Percentiles rank a stretch among this genome's conserved stretches.
Conservation (phyloP, 37 sponge, comb jelly and placozoan genomes). For the Halichondria panicea region DNA sequence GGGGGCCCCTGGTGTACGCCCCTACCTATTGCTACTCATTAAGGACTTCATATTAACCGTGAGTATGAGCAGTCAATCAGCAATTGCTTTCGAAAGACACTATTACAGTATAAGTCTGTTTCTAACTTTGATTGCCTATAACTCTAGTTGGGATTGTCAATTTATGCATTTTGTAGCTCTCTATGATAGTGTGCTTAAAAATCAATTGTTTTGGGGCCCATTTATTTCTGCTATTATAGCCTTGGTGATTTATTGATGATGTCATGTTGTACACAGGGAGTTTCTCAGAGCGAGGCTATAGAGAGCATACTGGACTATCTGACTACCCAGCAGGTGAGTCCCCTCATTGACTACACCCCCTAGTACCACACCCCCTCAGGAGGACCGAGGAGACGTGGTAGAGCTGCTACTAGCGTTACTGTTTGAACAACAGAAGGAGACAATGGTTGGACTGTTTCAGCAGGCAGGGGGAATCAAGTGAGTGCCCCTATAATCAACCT, state of each 20-base stretch:
- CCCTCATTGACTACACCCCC: too few species aligned
- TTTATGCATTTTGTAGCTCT: too few species aligned
- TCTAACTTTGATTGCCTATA: too few species aligned
- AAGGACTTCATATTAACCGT: slow-evolving; percentile 67
- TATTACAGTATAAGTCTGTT: too few species aligned
- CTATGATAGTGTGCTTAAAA: too few species aligned
- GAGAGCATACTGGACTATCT: slow-evolving; percentile 57
- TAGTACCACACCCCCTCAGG: too few species aligned
- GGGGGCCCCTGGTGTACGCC: slow-evolving; percentile 35
- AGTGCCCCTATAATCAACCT: too few species aligned
- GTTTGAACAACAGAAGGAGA: slow-evolving; percentile 56
- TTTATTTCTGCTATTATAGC: background rate
- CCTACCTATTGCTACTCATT: slow-evolving; percentile 67
- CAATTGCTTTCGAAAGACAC: too few species aligned
- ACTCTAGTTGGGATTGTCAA: too few species aligned
- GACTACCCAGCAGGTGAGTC: too few species aligned
- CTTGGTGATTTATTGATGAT: background rate
- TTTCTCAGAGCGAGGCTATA: slow-evolving; percentile 57
- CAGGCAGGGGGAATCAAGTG: slow-evolving; percentile 49
- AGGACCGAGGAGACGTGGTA: slow-evolving; percentile 70
- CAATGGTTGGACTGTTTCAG: slow-evolving; percentile 44
- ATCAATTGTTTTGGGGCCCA: too few species aligned
- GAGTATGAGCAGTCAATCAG: background rate
- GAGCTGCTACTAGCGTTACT: slow-evolving; percentile 53
- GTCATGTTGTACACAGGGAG: slow-evolving; percentile 40